Evolutionary conservation across 2,113 vertebrate genomes (phyloP).

Genomic region (Dromiciops gliroides): DNA sequence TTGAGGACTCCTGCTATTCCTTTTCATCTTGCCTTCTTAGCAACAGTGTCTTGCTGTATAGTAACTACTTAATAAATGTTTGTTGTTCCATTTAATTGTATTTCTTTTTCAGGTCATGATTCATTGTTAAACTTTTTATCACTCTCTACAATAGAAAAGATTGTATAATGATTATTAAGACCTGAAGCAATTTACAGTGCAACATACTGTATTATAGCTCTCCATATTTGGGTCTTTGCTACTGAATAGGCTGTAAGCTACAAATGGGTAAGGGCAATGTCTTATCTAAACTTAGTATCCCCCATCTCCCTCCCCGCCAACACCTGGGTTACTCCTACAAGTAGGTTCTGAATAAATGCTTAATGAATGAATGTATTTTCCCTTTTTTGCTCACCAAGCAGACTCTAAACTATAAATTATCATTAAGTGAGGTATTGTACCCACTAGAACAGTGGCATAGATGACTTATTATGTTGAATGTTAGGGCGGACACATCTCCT

Average conservation of each 20-base stretch:
- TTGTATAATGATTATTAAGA: not conserved
- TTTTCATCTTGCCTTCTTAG: not conserved
- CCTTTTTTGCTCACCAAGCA: too few relatives aligned
- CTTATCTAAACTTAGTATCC: not conserved
- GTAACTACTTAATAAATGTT: not conserved
- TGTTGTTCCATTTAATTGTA: not conserved
- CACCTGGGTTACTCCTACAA: too few relatives aligned
- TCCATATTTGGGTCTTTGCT: not conserved
- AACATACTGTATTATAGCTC: not conserved
- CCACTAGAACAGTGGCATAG: not conserved
- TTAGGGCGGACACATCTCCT: not conserved
- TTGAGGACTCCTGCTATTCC: not conserved
- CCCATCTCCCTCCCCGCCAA: too few relatives aligned
- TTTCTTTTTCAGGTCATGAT: not conserved
- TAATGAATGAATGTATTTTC: too few relatives aligned
- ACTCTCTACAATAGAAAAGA: not conserved
- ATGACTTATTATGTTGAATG: not conserved
- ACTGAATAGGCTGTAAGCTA: not conserved
- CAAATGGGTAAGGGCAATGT: not conserved
- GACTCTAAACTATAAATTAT: too few relatives aligned
- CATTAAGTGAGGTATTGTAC: not conserved
- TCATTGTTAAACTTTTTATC: not conserved
- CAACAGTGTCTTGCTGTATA: not conserved
- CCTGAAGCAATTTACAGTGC: not conserved
- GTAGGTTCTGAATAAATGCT: too few relatives aligned